phyloP scores from a whole-genome alignment of 2,113 vertebrate genomes.

The Pseudolaguvia tuberculata region DNA sequence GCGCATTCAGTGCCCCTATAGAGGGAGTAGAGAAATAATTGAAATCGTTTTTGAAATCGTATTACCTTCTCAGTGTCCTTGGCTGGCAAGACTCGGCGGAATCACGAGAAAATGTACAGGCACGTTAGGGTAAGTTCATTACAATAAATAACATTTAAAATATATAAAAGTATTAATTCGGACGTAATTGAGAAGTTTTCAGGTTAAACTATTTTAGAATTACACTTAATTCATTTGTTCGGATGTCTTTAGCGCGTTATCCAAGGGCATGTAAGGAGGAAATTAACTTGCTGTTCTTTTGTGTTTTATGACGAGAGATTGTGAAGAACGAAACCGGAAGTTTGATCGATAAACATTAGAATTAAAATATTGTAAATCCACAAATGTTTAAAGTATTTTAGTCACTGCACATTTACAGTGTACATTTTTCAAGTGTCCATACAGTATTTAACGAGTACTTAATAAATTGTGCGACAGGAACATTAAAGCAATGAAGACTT shows the following conservation, averaged over 20 bases:
- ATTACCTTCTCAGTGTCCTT: constrained; percentile 31
- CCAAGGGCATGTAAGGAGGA: neutral
- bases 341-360: neutral
- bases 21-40: neutral
- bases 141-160: neutral
- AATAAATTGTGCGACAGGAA: too few species aligned
- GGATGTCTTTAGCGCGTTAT: neutral
- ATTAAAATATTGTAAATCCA: too few species aligned
- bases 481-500: too few species aligned
- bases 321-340: neutral
- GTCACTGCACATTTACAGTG: neutral
- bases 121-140: constrained; percentile 12
- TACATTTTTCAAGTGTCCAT: neutral
- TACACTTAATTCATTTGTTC: neutral
- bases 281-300: neutral
- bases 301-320: neutral
- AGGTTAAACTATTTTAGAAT: neutral
- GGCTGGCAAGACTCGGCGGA: neutral
- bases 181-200: neutral
- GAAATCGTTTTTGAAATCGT: neutral
- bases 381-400: neutral
- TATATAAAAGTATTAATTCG: neutral
- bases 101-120: neutral
- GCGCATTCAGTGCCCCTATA: neutral
- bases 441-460: too few species aligned